These are phyloP conservation scores for Ditylenchus weischeri DNA, from an alignment of 2,888 invertebrate genomes.

Conservation along the genomic window DNA sequence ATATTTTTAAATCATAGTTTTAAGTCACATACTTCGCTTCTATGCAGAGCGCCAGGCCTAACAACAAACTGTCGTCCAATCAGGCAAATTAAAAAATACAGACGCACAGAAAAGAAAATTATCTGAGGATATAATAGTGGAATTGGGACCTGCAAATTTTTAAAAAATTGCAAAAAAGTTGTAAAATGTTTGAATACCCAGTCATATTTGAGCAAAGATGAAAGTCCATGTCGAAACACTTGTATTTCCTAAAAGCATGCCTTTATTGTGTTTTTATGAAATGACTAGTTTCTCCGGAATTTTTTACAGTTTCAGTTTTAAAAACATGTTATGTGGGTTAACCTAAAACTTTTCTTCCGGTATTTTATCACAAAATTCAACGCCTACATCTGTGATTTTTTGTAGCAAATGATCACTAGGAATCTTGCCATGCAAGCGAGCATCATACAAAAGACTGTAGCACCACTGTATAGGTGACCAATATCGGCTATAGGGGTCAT, in stretches of 20 bases:
- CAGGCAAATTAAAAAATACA: constrained; percentile 50
- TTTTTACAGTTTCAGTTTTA: background rate
- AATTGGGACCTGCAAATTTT: constrained; percentile 23
- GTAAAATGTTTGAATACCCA: constrained; percentile 30
- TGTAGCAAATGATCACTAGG: constrained; percentile 46
- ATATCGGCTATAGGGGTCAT: constrained; percentile 52
- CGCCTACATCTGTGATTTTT: constrained; percentile 41
- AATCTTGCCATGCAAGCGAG: constrained; percentile 33
- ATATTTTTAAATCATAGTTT: background rate
- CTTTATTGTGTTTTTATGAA: too few species aligned
- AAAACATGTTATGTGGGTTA: background rate
- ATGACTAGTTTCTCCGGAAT: too few species aligned
- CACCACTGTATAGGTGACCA: constrained; percentile 54
- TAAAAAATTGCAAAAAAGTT: constrained; percentile 32
- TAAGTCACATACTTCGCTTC: constrained; percentile 31
- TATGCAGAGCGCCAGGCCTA: constrained; percentile 28
- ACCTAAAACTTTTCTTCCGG: background rate
- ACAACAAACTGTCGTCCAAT: constrained; percentile 42
- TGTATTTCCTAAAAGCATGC: constrained; percentile 32
- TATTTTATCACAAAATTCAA: background rate
- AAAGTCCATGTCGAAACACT: constrained; percentile 37
- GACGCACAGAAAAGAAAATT: constrained; percentile 47
- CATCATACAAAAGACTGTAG: constrained; percentile 40
- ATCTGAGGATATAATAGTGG: constrained; percentile 33
- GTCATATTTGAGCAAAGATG: constrained; percentile 39